A percentile compares a stretch with the other conserved stretches of the same genome.
These are phyloP conservation scores for Choristoneura fumiferana DNA, from an alignment of 1,140 invertebrate species.

Conservation along the genomic window DNA sequence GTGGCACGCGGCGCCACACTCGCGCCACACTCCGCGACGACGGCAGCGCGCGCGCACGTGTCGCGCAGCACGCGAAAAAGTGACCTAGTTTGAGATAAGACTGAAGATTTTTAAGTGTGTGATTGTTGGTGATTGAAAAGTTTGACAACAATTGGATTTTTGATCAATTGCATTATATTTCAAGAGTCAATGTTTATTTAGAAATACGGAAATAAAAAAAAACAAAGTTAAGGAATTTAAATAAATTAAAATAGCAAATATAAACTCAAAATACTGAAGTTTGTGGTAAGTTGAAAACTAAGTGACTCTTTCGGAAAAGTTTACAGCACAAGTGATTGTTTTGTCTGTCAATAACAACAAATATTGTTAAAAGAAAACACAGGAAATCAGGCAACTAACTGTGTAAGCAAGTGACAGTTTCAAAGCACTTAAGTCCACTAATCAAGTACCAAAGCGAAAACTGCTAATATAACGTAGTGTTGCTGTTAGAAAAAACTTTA, in stretches of 20 bases:
- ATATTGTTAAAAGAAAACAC: too few relatives aligned
- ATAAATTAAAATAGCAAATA: too few relatives aligned
- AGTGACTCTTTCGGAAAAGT: too few relatives aligned
- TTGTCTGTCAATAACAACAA: too few relatives aligned
- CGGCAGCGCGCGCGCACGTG: constrained; percentile 18
- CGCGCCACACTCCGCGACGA: constrained; percentile 20
- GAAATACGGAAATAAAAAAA: background rate
- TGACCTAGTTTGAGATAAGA: background rate
- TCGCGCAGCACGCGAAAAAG: background rate
- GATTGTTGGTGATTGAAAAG: background rate
- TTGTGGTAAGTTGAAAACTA: too few relatives aligned
- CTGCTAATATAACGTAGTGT: background rate
- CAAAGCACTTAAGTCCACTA: background rate
- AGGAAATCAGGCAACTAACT: too few relatives aligned
- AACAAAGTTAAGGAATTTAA: too few relatives aligned
- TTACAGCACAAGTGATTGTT: too few relatives aligned
- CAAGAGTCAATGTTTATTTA: background rate
- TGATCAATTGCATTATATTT: too few relatives aligned
- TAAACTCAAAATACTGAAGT: too few relatives aligned
- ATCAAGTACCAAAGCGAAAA: background rate
- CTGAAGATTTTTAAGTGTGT: background rate
- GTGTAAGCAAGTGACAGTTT: too few relatives aligned
- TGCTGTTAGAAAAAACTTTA: background rate
- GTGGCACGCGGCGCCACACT: constrained; percentile 19
- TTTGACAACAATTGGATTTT: background rate